Conservation (phyloP, 2,888 invertebrate species). For the Temnothorax unifasciatus region DNA sequence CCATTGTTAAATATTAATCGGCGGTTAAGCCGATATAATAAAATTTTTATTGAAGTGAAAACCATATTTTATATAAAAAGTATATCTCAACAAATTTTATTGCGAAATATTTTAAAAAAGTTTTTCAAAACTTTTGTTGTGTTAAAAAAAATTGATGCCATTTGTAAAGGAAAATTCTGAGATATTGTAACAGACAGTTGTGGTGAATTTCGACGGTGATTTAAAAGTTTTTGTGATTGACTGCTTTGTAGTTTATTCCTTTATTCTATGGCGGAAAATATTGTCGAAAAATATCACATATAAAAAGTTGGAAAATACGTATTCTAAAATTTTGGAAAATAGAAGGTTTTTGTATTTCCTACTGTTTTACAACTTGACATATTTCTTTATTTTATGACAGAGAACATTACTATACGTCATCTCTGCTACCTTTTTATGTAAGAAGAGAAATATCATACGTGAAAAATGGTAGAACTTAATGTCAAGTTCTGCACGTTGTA, state of each 20-base stretch:
- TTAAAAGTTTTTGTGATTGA: background rate
- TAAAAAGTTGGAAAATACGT: conserved; percentile 18
- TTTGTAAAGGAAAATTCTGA: background rate
- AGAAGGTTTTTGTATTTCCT: conserved; percentile 25
- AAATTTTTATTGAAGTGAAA: background rate
- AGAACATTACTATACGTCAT: conserved; percentile 6
- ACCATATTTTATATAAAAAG: background rate
- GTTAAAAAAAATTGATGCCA: background rate
- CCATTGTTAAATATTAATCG: background rate
- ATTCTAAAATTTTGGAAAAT: conserved; percentile 27
- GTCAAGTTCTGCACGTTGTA: conserved; percentile 6
- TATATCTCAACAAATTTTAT: background rate
- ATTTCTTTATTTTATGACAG: conserved; percentile 16
- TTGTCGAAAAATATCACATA: background rate
- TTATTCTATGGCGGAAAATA: background rate
- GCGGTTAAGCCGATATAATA: background rate
- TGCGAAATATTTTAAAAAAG: background rate
- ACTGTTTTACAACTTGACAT: conserved; percentile 30
- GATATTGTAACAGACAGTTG: background rate
- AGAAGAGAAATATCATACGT: conserved; percentile 6
- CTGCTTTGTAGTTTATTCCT: background rate
- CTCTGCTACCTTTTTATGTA: conserved; percentile 11
- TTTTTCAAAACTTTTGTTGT: background rate
- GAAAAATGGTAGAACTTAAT: conserved; percentile 34
- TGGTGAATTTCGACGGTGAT: background rate